These are phyloP conservation scores for Polyodon spathula DNA, from an alignment of 2,113 vertebrate species.

Conservation along the genomic window DNA sequence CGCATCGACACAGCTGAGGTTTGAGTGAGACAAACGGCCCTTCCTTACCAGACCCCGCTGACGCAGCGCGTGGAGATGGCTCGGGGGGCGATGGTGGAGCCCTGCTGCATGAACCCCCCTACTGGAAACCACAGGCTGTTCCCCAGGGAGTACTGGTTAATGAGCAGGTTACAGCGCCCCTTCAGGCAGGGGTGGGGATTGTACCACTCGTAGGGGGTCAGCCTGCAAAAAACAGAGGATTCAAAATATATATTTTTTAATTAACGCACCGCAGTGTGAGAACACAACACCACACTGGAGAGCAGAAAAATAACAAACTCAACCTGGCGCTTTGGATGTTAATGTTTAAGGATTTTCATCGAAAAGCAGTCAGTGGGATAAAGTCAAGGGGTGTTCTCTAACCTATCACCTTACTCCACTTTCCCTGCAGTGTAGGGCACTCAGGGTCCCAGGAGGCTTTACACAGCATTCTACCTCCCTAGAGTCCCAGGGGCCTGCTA, in stretches of 20 bases:
- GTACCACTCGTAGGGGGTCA: constrained; percentile 96
- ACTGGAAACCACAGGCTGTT: constrained; percentile 98
- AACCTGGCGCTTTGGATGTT: too few species aligned
- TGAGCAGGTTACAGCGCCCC: constrained; percentile 82
- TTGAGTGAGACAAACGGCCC: too few species aligned
- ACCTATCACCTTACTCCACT: constrained; percentile 20
- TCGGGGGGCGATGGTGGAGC: constrained; percentile 88
- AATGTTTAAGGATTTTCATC: too few species aligned
- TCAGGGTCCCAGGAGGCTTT: too few species aligned
- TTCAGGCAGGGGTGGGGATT: constrained; percentile 90
- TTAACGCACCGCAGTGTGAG: constrained; percentile 6
- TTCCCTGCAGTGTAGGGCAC: too few species aligned
- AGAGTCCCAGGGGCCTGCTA: too few species aligned
- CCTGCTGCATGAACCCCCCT: constrained; percentile 97
- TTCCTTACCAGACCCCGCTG: constrained; percentile 91
- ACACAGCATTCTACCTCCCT: too few species aligned
- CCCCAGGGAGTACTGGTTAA: constrained; percentile 93
- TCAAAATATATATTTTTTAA: constrained; percentile 8
- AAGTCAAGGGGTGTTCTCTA: constrained; percentile 27
- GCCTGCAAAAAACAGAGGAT: constrained; percentile 39
- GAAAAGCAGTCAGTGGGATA: constrained; percentile 42
- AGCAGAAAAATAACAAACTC: background rate
- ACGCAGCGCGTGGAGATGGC: constrained; percentile 91
- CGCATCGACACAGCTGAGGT: too few species aligned
- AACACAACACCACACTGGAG: background rate